Evolutionary conservation across 2,888 invertebrate genomes (phyloP).

Genomic region (Plagodis pulveraria): DNA sequence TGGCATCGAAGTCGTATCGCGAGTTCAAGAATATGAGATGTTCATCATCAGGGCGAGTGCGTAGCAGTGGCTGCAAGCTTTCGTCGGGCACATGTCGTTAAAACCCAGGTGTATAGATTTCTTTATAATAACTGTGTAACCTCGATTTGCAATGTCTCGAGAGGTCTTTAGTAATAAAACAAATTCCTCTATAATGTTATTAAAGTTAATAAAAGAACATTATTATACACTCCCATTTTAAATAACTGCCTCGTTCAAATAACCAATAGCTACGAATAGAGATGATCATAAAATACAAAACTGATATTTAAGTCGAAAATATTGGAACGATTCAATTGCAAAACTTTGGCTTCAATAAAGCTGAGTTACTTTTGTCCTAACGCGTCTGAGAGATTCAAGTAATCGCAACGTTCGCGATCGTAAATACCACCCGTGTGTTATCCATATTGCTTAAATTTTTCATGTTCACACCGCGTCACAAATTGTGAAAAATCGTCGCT

Average conservation of each 20-base stretch:
- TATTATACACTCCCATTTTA: neutral
- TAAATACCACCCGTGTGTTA: constrained; percentile 29
- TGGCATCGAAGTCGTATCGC: no score
- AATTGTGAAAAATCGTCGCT: constrained; percentile 56
- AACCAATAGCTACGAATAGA: neutral
- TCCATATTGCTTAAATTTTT: constrained; percentile 40
- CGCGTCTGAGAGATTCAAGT: constrained; percentile 3
- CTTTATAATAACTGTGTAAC: no score
- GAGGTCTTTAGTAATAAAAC: no score
- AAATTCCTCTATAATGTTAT: neutral
- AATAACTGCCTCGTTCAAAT: constrained; percentile 2
- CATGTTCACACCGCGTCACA: constrained; percentile 47
- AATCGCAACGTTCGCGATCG: constrained; percentile 15
- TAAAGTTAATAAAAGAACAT: neutral
- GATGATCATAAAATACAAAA: constrained; percentile 6
- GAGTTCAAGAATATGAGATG: no score
- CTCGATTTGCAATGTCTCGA: no score
- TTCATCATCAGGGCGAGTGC: no score
- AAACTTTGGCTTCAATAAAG: constrained; percentile 12
- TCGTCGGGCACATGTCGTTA: no score
- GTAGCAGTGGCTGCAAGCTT: no score
- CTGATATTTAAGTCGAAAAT: constrained; percentile 13
- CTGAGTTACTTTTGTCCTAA: constrained; percentile 21
- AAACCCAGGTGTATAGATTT: no score
- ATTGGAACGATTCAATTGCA: constrained; percentile 14